These are phyloP conservation scores for Conus ventricosus DNA, from an alignment of 1,140 invertebrate genomes.

Conservation along the genomic window DNA sequence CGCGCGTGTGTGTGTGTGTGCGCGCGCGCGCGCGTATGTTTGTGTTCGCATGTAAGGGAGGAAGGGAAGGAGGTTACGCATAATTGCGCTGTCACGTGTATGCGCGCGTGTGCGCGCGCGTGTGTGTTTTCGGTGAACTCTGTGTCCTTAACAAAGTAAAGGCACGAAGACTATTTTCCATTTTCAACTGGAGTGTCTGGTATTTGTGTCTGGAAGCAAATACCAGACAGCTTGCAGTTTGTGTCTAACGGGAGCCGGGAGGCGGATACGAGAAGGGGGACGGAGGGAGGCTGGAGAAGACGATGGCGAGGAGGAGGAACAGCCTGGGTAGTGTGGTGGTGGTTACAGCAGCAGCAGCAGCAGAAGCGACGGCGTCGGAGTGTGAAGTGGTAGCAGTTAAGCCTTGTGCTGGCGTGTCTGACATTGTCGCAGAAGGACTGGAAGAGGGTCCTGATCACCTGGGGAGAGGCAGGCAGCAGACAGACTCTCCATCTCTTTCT, in stretches of 20 bases:
- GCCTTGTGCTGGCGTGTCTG: neutral
- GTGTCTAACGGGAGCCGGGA: neutral
- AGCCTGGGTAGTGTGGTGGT: neutral
- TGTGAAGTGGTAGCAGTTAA: neutral
- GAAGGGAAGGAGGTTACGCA: too few species aligned
- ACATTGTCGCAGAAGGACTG: neutral
- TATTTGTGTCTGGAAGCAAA: neutral
- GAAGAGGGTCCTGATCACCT: neutral
- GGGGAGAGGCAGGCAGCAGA: too few species aligned
- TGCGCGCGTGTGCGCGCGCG: too few species aligned
- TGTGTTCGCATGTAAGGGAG: too few species aligned
- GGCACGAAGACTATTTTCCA: too few species aligned
- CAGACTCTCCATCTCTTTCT: too few species aligned
- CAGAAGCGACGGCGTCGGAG: neutral
- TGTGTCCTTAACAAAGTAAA: too few species aligned
- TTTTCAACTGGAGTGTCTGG: too few species aligned
- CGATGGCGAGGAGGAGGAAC: neutral
- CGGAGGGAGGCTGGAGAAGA: neutral
- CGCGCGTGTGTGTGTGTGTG: too few species aligned
- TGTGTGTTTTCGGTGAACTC: too few species aligned
- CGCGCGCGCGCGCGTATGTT: too few species aligned
- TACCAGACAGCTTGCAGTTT: slow-evolving; percentile 3
- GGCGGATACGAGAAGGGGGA: neutral
- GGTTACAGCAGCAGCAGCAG: neutral
- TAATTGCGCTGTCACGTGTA: too few species aligned